phyloP scores from a whole-genome alignment of 2,888 invertebrate genomes.

The Eulithis prunata region DNA sequence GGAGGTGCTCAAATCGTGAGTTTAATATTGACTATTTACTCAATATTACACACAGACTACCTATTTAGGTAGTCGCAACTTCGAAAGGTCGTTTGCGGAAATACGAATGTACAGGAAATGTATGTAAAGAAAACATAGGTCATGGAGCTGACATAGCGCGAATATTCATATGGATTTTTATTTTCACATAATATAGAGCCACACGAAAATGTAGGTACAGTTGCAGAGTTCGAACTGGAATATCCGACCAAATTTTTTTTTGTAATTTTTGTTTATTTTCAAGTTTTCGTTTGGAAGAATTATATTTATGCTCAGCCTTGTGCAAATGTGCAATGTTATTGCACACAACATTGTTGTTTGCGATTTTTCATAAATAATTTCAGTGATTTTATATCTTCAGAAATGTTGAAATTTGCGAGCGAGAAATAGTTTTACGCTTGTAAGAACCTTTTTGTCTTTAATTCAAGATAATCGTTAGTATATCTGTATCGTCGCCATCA shows the following conservation, averaged over 20 bases:
- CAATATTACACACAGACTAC: slow-evolving; percentile 18
- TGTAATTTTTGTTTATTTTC: too few relatives aligned
- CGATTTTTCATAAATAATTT: too few relatives aligned
- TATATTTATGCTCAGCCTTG: too few relatives aligned
- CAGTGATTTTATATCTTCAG: too few relatives aligned
- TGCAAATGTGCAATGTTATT: too few relatives aligned
- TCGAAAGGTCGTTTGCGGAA: slow-evolving; percentile 29
- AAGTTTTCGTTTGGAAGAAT: too few relatives aligned
- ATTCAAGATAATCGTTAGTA: slow-evolving; percentile 5
- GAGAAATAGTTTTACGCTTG: too few relatives aligned
- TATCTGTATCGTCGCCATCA: slow-evolving; percentile 20
- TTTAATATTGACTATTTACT: slow-evolving; percentile 24
- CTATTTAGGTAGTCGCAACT: too few relatives aligned
- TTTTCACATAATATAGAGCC: not conserved
- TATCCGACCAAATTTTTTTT: too few relatives aligned
- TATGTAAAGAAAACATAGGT: slow-evolving; percentile 34
- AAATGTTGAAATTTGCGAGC: too few relatives aligned
- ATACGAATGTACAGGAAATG: slow-evolving; percentile 30
- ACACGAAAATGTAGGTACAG: not conserved
- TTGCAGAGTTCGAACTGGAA: not conserved
- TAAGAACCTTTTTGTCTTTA: not conserved
- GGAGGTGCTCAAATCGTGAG: slow-evolving; percentile 21
- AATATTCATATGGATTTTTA: slow-evolving; percentile 14
- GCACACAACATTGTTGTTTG: too few relatives aligned
- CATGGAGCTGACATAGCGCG: slow-evolving; percentile 32